A percentile compares a stretch with the other conserved stretches of the same genome.
These are phyloP conservation scores for Brenthis ino DNA, from an alignment of 2,888 invertebrate genomes.

Conservation along the genomic window DNA sequence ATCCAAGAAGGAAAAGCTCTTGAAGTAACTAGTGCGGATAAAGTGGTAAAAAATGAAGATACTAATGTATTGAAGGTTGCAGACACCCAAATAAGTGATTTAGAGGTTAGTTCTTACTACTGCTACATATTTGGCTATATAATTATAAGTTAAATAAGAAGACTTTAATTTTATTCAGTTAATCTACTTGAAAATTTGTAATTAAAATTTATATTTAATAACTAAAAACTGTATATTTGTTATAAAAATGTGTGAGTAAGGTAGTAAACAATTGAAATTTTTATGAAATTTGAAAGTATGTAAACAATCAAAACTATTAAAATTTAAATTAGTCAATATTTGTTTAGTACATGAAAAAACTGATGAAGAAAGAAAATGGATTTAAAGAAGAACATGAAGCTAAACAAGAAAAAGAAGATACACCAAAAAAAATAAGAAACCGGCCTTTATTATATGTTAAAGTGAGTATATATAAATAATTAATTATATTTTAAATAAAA, in stretches of 20 bases:
- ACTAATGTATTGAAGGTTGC: conserved; percentile 83
- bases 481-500: no score
- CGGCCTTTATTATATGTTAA: conserved; percentile 71
- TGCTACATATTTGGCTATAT: no score
- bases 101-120: conserved; percentile 79
- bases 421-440: conserved; percentile 70
- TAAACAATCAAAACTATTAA: no score
- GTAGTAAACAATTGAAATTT: no score
- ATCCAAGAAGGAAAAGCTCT: conserved; percentile 33
- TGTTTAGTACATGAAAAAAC: conserved; percentile 87
- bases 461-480: conserved; percentile 50
- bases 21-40: not conserved
- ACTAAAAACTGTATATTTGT: no score
- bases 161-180: not conserved
- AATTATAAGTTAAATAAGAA: no score
- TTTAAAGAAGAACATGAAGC: conserved; percentile 40
- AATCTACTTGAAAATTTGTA: not conserved
- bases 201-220: no score
- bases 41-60: conserved; percentile 40
- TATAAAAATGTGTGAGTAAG: no score
- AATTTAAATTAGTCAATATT: no score
- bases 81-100: conserved; percentile 88
- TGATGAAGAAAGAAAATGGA: conserved; percentile 80
- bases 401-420: conserved; percentile 53
- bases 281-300: no score